These are phyloP conservation scores for Lumbricus terrestris DNA, from an alignment of 2,888 invertebrate genomes.

Conservation along the genomic window DNA sequence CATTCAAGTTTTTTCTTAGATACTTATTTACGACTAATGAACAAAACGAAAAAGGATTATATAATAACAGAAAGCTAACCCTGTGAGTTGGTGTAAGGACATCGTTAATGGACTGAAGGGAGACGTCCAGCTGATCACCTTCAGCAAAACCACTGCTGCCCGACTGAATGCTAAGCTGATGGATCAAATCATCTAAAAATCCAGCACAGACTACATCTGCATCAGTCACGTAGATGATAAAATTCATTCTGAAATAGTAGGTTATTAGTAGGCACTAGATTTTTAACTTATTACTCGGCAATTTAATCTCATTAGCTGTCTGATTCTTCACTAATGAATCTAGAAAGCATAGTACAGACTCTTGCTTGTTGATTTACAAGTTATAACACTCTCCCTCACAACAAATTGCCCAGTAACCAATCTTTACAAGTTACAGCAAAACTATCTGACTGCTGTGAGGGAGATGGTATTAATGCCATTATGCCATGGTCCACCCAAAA, in stretches of 20 bases:
- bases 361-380: too few relatives aligned
- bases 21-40: background rate
- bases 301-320: background rate
- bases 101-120: background rate
- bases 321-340: too few relatives aligned
- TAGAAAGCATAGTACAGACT: too few relatives aligned
- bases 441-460: too few relatives aligned
- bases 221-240: background rate
- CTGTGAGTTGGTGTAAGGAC: background rate
- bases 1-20: background rate
- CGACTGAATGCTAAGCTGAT: background rate
- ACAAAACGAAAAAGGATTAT: background rate
- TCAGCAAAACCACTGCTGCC: background rate
- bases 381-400: too few relatives aligned
- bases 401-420: too few relatives aligned
- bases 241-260: background rate
- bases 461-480: too few relatives aligned
- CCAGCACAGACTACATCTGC: background rate
- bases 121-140: slow-evolving; percentile 3
- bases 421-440: too few relatives aligned
- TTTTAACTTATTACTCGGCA: background rate
- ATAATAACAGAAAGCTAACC: background rate
- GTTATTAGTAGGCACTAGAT: too few relatives aligned
- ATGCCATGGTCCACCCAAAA: too few relatives aligned
- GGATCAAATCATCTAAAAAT: background rate